Evolutionary conservation across 2,888 invertebrate genomes (phyloP), one percentile per base, ranked within the genome.

Genomic region (Agonum fuliginosum): DNA sequence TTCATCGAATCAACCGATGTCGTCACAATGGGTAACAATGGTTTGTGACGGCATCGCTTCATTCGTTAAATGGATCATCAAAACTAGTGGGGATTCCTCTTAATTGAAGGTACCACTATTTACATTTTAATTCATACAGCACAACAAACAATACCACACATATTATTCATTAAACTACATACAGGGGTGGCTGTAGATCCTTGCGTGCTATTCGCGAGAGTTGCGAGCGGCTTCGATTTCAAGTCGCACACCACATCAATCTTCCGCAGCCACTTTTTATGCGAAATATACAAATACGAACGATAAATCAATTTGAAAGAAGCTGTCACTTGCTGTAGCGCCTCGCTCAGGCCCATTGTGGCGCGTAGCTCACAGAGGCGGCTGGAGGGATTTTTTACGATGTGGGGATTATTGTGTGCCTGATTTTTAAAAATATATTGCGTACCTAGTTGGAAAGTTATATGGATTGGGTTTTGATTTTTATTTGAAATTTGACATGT

Each of bases 281-380:
- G 78, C 73, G 78, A 72, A 79, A 79, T 73, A 79, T 79, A 79
- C 79, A 79, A 79, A 79, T 79, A 77, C 76, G 77, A 78, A 79
- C 79, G 79, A 79, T 79, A 79, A 79, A 79, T 79, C 79, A 79
- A 79, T 78, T 78, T 78, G 51, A 78, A 79, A 67, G 77, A 78
- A 77, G 78, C 79, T 79, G 79, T 79, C 79, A 79, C 78, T 71
- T 77, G 77, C 51, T 70, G 71, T 70, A 71, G 78, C 78, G 78
- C 78, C 71, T 71, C 70, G 70, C 78, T 24, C 62, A 51, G 19
- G 76, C 51, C 62, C 62, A 71, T 70, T 71, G 78, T 67, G 46
- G 43, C 43, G 14, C 8, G 67, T 48, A 22, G 75, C 73, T 65
- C n/a, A 30, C 46, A 70, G 70, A 41, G 67, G 41, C 67, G 67